Percentiles rank a stretch among this genome's conserved stretches.
These are phyloP conservation scores for Cydia amplana DNA, from an alignment of 1,140 invertebrate species.

Conservation along the genomic window DNA sequence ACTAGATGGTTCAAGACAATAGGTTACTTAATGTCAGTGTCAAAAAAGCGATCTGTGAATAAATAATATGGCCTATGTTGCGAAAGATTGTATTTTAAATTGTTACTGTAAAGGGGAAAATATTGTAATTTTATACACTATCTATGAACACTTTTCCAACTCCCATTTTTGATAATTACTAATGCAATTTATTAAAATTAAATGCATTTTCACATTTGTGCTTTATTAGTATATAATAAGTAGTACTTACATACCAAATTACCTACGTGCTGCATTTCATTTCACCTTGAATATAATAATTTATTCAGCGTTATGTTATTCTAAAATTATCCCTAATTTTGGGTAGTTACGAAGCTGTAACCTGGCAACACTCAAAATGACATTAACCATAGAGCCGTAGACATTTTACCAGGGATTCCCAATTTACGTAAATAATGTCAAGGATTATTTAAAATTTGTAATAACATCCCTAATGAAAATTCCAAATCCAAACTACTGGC, in stretches of 20 bases:
- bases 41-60: not conserved
- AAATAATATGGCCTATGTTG: not conserved
- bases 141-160: too few species aligned
- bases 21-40: not conserved
- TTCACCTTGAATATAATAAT: not conserved
- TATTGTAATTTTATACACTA: too few species aligned
- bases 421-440: conserved; percentile 7
- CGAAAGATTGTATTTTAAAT: not conserved
- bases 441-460: not conserved
- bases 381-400: not conserved
- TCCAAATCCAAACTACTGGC: conserved; percentile 46
- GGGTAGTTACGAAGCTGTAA: not conserved
- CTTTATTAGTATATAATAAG: not conserved
- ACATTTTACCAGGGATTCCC: not conserved
- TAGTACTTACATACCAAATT: not conserved
- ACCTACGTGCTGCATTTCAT: conserved; percentile 7
- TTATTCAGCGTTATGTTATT: conserved; percentile 8
- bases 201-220: not conserved
- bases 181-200: not conserved
- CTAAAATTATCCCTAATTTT: conserved; percentile 8
- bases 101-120: too few species aligned
- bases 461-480: conserved; percentile 27
- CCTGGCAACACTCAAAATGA: conserved; percentile 13
- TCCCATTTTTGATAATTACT: too few species aligned
- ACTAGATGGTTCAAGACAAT: conserved; percentile 16